These are phyloP conservation scores for Brienomyrus longianalis DNA, from an alignment of 2,113 vertebrate genomes.

Conservation along the genomic window DNA sequence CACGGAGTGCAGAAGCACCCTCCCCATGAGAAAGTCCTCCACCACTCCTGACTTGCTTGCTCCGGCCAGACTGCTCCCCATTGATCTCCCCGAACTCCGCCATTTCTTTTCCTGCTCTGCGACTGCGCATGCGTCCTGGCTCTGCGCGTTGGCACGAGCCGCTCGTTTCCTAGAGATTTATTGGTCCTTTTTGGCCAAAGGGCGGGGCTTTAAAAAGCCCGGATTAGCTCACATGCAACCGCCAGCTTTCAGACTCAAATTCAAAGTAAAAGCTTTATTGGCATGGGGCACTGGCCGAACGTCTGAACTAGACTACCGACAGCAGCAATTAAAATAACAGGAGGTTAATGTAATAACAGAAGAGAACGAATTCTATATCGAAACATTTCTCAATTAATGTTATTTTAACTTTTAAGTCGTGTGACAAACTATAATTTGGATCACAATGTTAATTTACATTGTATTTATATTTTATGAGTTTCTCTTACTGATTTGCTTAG, in stretches of 20 bases:
- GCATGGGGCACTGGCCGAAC: neutral
- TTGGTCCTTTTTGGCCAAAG: neutral
- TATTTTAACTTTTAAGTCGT: neutral
- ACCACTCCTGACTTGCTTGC: conserved; percentile 16
- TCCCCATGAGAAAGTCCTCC: conserved; percentile 16
- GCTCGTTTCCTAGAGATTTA: neutral
- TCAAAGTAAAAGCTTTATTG: conserved; percentile 13
- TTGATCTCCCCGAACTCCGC: conserved; percentile 43
- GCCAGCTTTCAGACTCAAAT: neutral
- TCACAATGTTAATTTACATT: neutral
- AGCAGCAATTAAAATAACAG: conserved; percentile 19
- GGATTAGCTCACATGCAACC: neutral
- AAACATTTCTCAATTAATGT: neutral
- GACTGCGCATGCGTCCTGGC: neutral
- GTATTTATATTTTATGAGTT: neutral
- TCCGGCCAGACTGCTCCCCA: neutral
- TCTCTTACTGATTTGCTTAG: neutral
- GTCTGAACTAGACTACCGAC: conserved; percentile 5
- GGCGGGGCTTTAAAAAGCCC: neutral
- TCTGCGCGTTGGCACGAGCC: conserved; percentile 45
- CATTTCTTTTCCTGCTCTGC: conserved; percentile 38
- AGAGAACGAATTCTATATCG: neutral
- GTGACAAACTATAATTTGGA: neutral
- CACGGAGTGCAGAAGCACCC: conserved; percentile 31
- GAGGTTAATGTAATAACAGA: neutral